Evolutionary conservation across 2,797 vertebrate species (phyloP).

Genomic region (Hoplostethus mediterraneus): DNA sequence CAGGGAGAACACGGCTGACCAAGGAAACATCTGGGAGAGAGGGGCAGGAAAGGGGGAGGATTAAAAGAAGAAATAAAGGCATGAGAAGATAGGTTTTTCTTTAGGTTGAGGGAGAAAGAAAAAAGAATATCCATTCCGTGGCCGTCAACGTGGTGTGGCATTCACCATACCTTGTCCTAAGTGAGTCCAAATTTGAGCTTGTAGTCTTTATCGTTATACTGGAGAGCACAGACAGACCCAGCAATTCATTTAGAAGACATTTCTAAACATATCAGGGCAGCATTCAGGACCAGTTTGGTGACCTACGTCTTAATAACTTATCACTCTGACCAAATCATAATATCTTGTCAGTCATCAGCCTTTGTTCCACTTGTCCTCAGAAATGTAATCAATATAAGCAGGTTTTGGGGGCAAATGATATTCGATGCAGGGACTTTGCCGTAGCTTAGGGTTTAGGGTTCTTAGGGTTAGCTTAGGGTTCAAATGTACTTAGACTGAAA

Average conservation of each 20-base stretch:
- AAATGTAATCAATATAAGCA: no score
- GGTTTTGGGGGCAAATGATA: no score
- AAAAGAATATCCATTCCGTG: neutral
- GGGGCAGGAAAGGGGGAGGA: neutral
- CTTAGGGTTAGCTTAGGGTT: no score
- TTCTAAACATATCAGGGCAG: no score
- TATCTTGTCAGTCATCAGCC: no score
- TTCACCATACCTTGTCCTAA: neutral
- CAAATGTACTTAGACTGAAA: no score
- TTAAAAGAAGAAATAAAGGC: neutral
- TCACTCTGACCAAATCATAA: no score
- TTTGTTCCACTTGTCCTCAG: no score
- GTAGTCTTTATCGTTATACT: neutral
- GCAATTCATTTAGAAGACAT: neutral
- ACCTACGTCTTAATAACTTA: no score
- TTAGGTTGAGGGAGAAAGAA: neutral
- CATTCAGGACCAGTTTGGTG: no score
- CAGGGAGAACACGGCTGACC: conserved; percentile 84
- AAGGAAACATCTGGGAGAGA: conserved; percentile 84
- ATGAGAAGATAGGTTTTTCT: neutral
- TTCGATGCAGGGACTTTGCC: no score
- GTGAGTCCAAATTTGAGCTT: neutral
- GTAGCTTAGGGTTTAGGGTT: no score
- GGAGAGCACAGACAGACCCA: neutral
- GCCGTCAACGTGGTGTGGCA: neutral